A percentile compares a stretch with the other conserved stretches of the same genome.
Conservation (phyloP, 1,140 invertebrate genomes). For the Dinothrombium tinctorium region DNA sequence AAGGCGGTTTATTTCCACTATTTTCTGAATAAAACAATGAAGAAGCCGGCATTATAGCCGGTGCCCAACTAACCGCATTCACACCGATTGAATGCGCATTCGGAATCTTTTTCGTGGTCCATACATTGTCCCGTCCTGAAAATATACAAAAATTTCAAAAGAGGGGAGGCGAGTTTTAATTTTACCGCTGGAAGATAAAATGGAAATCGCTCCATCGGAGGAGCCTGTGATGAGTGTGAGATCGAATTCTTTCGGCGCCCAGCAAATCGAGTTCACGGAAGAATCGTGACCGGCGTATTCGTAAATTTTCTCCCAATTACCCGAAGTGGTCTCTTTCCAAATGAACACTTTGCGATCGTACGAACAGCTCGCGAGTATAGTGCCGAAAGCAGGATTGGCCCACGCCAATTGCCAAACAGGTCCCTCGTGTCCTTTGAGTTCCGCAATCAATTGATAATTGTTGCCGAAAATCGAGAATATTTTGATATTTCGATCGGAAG, state of each 20-base stretch:
- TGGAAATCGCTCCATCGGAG: constrained; percentile 63
- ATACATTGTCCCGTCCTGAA: constrained; percentile 38
- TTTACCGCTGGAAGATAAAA: constrained; percentile 1
- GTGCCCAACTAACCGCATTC: constrained; percentile 92
- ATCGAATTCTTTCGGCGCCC: constrained; percentile 85
- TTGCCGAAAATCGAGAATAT: constrained; percentile 67
- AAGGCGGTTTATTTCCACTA: constrained; percentile 3
- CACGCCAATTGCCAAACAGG: constrained; percentile 96
- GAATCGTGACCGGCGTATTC: constrained; percentile 86
- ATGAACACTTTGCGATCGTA: constrained; percentile 83
- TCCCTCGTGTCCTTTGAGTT: constrained; percentile 79
- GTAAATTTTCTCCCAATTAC: constrained; percentile 77
- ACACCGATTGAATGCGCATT: constrained; percentile 64
- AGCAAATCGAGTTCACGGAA: constrained; percentile 87
- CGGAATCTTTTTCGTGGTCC: constrained; percentile 65
- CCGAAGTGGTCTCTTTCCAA: constrained; percentile 61
- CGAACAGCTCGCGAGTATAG: constrained; percentile 78
- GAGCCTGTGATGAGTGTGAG: constrained; percentile 83
- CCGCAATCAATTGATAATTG: constrained; percentile 60
- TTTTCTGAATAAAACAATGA: constrained; percentile 18
- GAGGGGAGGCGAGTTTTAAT: constrained; percentile 1
- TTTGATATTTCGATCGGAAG: constrained; percentile 85
- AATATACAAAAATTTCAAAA: constrained; percentile 12
- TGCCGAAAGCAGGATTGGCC: constrained; percentile 91
- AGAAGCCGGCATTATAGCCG: constrained; percentile 46